phyloP scores from a whole-genome alignment of 35 echinoderm and acorn worm genomes.

The Apostichopus japonicus region DNA sequence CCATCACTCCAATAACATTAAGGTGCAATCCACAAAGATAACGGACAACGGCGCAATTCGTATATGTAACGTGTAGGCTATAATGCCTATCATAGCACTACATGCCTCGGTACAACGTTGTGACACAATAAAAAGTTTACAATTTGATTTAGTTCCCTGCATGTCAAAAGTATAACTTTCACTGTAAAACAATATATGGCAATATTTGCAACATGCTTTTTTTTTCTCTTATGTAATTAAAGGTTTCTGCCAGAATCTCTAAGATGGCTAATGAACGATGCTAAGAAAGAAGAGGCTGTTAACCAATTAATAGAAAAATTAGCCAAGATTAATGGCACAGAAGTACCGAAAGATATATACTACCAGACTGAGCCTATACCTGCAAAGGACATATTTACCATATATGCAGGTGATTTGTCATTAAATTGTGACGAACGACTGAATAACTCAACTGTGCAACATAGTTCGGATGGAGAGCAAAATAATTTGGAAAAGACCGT shows the following conservation, averaged over 20 bases:
- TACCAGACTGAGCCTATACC: background rate
- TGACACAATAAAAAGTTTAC: too few species aligned
- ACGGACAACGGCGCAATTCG: too few species aligned
- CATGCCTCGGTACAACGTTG: too few species aligned
- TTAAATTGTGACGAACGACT: background rate
- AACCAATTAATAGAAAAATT: constrained; percentile 7
- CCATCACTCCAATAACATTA: too few species aligned
- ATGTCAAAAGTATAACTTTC: too few species aligned
- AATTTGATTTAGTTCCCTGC: too few species aligned
- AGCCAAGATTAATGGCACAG: constrained; percentile 11
- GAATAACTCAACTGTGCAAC: too few species aligned
- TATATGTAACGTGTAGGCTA: too few species aligned
- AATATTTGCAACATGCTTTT: background rate
- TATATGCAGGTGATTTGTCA: background rate
- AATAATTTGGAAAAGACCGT: too few species aligned
- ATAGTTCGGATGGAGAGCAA: too few species aligned
- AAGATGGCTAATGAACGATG: constrained; percentile 10
- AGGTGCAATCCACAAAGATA: too few species aligned
- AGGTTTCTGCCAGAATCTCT: constrained; percentile 47
- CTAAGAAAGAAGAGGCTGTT: constrained; percentile 18
- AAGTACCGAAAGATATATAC: background rate
- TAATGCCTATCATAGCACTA: too few species aligned
- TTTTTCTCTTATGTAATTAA: constrained; percentile 1
- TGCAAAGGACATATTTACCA: background rate
- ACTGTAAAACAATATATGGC: background rate